Conservation (phyloP, 2,113 vertebrate species). For the Melierax canorus region DNA sequence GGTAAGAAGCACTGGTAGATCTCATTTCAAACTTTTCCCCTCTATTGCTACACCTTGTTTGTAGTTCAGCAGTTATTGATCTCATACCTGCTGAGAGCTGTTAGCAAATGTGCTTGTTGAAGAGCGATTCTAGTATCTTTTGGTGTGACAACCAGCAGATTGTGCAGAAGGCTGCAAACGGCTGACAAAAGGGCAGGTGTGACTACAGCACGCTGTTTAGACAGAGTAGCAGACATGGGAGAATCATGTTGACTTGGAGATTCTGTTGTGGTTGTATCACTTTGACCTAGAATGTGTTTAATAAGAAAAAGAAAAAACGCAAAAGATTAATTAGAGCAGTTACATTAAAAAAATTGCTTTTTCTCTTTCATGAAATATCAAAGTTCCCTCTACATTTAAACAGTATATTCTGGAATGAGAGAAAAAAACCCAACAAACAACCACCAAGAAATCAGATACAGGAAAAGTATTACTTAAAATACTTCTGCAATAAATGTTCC, state of each 20-base stretch:
- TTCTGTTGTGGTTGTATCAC: conserved; percentile 73
- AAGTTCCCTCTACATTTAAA: not conserved
- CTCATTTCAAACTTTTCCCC: not conserved
- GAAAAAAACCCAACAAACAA: not conserved
- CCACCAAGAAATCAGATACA: not conserved
- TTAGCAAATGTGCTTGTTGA: conserved; percentile 74
- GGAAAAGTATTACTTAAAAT: not conserved
- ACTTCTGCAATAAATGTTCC: not conserved
- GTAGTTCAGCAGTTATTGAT: not conserved
- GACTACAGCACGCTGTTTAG: conserved; percentile 76
- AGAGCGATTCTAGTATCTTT: conserved; percentile 82
- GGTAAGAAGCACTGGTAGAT: not conserved
- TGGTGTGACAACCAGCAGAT: conserved; percentile 82
- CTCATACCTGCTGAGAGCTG: conserved; percentile 82
- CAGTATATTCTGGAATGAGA: not conserved
- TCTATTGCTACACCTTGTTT: not conserved
- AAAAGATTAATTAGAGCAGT: not conserved
- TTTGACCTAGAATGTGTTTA: conserved; percentile 77
- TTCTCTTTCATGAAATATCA: not conserved
- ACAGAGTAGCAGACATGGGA: conserved; percentile 38
- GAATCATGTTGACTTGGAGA: conserved; percentile 73
- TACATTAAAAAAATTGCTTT: not conserved
- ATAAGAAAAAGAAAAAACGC: not conserved
- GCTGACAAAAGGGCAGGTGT: conserved; percentile 87
- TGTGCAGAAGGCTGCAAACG: conserved; percentile 84